Percentiles rank a stretch among this genome's conserved stretches.
Evolutionary conservation across 2,888 invertebrate genomes (phyloP).

Genomic region (Zeuzera pyrina): DNA sequence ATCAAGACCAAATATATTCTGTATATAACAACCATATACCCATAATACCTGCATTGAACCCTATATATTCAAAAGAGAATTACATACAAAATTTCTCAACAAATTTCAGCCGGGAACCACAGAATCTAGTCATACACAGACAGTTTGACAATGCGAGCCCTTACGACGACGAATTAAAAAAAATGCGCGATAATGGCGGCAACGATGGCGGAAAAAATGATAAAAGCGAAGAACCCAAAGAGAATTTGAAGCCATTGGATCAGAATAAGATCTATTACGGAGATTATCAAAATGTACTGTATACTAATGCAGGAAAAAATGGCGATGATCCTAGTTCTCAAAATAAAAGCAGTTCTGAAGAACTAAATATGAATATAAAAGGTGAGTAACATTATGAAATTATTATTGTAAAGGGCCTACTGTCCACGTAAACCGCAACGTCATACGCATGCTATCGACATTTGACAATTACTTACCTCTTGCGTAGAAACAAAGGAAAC

Average conservation of each 20-base stretch:
- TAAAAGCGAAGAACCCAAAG: conserved; percentile 46
- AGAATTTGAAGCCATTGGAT: conserved; percentile 48
- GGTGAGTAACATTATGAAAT: too few relatives aligned
- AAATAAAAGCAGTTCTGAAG: conserved; percentile 34
- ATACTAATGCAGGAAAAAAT: conserved; percentile 21
- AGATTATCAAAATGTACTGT: conserved; percentile 22
- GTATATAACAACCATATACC: conserved; percentile 38
- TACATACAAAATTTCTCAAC: conserved; percentile 40
- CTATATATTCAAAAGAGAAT: conserved; percentile 38
- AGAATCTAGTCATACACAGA: conserved; percentile 53
- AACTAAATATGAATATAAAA: conserved; percentile 44
- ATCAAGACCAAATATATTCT: conserved; percentile 38
- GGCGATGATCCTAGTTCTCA: conserved; percentile 30
- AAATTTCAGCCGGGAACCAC: conserved; percentile 44
- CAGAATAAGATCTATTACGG: conserved; percentile 45
- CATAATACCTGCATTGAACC: conserved; percentile 33
- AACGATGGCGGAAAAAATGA: conserved; percentile 21
- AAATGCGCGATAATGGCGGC: conserved; percentile 29
- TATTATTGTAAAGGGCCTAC: too few relatives aligned
- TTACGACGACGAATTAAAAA: conserved; percentile 43
- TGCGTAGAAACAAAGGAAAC: too few relatives aligned
- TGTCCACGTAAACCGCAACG: too few relatives aligned
- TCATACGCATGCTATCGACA: too few relatives aligned
- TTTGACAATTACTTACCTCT: too few relatives aligned
- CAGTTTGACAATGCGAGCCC: conserved; percentile 47